These are phyloP conservation scores for Sinotaia quadrata DNA, from an alignment of 2,888 invertebrate genomes.

Conservation along the genomic window DNA sequence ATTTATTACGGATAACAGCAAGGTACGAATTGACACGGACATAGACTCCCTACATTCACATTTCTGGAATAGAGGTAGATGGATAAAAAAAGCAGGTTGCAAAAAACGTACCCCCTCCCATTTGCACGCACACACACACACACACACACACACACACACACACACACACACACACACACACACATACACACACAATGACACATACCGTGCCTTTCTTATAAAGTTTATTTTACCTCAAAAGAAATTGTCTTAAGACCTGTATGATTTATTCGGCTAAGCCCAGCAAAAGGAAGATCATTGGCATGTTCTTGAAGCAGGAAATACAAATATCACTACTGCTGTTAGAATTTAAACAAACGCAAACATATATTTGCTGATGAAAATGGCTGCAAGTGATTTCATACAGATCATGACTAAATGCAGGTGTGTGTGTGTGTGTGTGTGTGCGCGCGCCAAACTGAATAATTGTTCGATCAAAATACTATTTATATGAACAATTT, in stretches of 20 bases:
- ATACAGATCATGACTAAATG: neutral
- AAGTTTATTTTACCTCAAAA: no score
- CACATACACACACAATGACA: neutral
- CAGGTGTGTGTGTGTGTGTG: neutral
- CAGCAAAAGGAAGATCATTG: no score
- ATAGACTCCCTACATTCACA: neutral
- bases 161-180: neutral
- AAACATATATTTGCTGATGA: neutral
- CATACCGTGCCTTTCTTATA: no score
- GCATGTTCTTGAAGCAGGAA: no score
- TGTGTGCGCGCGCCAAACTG: neutral
- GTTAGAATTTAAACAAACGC: no score
- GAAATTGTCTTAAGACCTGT: no score
- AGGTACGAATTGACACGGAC: neutral
- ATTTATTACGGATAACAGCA: no score
- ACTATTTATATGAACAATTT: neutral
- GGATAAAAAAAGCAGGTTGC: neutral
- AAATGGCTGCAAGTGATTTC: neutral
- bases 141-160: neutral
- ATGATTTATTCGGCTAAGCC: no score
- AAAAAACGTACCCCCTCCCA: neutral
- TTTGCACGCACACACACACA: neutral
- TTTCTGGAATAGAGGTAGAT: neutral
- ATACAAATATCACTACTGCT: no score
- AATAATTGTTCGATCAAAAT: neutral